Evolutionary conservation across 2,888 invertebrate genomes (phyloP).

Genomic region (Sphaeridia pumilis): DNA sequence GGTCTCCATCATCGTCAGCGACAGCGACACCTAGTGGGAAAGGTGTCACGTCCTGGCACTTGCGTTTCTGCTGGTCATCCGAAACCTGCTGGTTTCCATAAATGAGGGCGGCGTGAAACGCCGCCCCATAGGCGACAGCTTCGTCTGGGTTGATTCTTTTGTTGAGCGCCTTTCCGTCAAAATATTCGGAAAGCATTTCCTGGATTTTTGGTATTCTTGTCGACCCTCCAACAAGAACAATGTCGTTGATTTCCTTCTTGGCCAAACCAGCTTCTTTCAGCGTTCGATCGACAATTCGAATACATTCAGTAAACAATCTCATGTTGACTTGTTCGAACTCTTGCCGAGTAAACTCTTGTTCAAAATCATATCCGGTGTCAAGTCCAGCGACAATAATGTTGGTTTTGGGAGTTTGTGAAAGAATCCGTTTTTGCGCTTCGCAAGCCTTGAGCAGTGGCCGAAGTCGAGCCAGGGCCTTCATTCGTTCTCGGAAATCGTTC

Average conservation of each 20-base stretch:
- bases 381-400: neutral
- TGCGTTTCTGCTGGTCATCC: neutral
- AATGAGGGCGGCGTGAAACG: constrained; percentile 60
- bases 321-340: constrained; percentile 16
- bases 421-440: constrained; percentile 6
- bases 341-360: constrained; percentile 9
- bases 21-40: constrained; percentile 59
- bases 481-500: neutral
- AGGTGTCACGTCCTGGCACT: constrained; percentile 53
- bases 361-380: constrained; percentile 3
- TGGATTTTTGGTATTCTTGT: constrained; percentile 70
- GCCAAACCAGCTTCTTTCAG: neutral
- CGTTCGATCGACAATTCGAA: constrained; percentile 7
- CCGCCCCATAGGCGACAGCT: constrained; percentile 67
- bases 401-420: neutral
- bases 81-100: constrained; percentile 13
- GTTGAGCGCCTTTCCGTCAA: constrained; percentile 59
- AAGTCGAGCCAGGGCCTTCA: neutral
- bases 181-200: constrained; percentile 59
- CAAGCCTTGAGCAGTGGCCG: neutral
- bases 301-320: constrained; percentile 8
- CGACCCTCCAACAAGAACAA: constrained; percentile 70
- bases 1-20: constrained; percentile 58
- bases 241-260: constrained; percentile 40
- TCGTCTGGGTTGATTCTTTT: constrained; percentile 68